Percentiles rank a stretch among this genome's conserved stretches.
Evolutionary conservation across 1,140 invertebrate species (phyloP).

Genomic region (Chionoecetes opilio): DNA sequence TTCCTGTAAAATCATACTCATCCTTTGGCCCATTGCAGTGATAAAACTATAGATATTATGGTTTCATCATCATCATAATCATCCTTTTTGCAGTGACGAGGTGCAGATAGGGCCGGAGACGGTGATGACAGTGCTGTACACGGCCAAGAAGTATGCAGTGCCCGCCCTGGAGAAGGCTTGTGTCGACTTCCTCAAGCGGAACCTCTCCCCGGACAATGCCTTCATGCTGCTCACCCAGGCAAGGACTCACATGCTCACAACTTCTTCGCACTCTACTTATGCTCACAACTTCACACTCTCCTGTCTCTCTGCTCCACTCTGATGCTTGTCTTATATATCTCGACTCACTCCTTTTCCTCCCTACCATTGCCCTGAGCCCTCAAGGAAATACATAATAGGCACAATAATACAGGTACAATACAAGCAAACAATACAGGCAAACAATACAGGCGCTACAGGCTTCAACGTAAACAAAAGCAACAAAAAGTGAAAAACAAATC

Average conservation of each 20-base stretch:
- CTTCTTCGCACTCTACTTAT: not conserved
- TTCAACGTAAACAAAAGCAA: too few relatives aligned
- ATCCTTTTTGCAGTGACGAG: conserved; percentile 87
- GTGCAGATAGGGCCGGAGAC: conserved; percentile 94
- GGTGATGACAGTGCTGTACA: conserved; percentile 94
- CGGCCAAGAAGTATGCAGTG: conserved; percentile 94
- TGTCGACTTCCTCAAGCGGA: conserved; percentile 92
- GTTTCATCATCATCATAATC: too few relatives aligned
- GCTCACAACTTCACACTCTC: not conserved
- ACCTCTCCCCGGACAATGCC: conserved; percentile 93
- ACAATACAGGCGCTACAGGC: too few relatives aligned
- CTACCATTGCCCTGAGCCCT: too few relatives aligned
- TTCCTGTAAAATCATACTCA: too few relatives aligned
- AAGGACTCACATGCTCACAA: not conserved
- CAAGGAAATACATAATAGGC: too few relatives aligned
- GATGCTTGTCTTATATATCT: too few relatives aligned
- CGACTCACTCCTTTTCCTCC: not conserved
- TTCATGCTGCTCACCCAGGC: conserved; percentile 90
- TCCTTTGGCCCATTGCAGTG: too few relatives aligned
- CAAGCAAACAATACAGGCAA: too few relatives aligned
- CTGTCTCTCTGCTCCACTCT: not conserved
- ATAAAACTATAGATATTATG: too few relatives aligned
- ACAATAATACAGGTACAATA: too few relatives aligned
- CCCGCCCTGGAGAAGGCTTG: conserved; percentile 92
- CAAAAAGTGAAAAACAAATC: too few relatives aligned